Evolutionary conservation across 1,140 invertebrate species (phyloP).

Genomic region (Schmidtea mediterranea): DNA sequence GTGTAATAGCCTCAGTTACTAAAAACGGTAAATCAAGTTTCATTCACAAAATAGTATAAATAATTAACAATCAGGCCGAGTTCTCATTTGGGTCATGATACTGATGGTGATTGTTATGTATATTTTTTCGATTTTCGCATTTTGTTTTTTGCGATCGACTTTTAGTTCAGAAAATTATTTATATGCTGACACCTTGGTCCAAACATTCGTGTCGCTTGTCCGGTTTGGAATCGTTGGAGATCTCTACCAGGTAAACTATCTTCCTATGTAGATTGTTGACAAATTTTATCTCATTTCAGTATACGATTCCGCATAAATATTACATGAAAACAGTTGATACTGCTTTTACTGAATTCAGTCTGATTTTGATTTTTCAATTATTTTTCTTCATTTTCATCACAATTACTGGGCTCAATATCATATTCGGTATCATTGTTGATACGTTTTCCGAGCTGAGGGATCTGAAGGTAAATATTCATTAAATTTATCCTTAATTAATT

Average conservation of each 20-base stretch:
- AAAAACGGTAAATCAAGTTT: conserved; percentile 15
- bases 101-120: neutral
- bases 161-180: neutral
- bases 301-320: too few species aligned
- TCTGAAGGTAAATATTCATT: conserved; percentile 14
- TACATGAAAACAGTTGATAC: too few species aligned
- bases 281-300: too few species aligned
- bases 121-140: neutral
- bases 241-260: neutral
- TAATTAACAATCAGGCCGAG: neutral
- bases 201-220: neutral
- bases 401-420: conserved; percentile 5
- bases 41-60: too few species aligned
- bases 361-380: neutral
- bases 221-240: neutral
- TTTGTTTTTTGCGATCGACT: neutral
- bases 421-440: conserved; percentile 13
- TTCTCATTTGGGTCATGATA: neutral
- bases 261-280: too few species aligned
- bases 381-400: conserved; percentile 5
- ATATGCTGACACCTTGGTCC: neutral
- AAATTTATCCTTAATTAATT: too few species aligned
- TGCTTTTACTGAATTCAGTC: neutral
- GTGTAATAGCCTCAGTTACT: conserved; percentile 25
- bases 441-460: conserved; percentile 23